Conservation (phyloP, 2,888 invertebrate species). For the Icerya purchasi region DNA sequence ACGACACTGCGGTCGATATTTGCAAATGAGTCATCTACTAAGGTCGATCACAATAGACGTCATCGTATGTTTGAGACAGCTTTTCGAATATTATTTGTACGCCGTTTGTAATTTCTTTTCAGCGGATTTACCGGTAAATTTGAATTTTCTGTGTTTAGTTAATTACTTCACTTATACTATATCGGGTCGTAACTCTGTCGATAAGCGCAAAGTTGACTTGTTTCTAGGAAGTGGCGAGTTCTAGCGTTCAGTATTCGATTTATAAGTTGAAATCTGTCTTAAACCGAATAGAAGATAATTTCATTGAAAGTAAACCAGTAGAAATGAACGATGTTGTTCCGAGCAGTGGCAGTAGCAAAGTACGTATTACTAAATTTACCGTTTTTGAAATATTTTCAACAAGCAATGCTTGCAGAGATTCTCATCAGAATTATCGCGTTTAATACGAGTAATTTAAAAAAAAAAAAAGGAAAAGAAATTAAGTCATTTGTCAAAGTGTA, state of each 20-base stretch:
- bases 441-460: no score
- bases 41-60: slow-evolving; percentile 80
- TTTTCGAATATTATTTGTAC: slow-evolving; percentile 83
- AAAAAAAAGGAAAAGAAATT: no score
- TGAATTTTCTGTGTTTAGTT: neutral
- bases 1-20: slow-evolving; percentile 70
- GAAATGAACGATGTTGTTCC: neutral
- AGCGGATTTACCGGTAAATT: slow-evolving; percentile 38
- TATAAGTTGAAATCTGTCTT: slow-evolving; percentile 47
- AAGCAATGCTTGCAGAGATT: no score
- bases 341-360: no score
- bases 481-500: no score
- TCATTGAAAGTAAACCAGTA: slow-evolving; percentile 24
- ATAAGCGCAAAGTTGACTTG: no score
- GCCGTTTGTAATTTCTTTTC: slow-evolving; percentile 72
- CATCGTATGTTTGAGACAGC: slow-evolving; percentile 70
- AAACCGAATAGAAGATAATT: slow-evolving; percentile 51
- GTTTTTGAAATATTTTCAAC: no score
- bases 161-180: neutral
- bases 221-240: neutral
- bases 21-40: slow-evolving; percentile 76
- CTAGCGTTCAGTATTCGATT: slow-evolving; percentile 2
- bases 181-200: no score
- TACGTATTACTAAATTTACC: no score
- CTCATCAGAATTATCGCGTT: no score